Percentiles rank a stretch among this genome's conserved stretches.
phyloP scores from a whole-genome alignment of 2,888 invertebrate genomes.

The Pheosia tremula region DNA sequence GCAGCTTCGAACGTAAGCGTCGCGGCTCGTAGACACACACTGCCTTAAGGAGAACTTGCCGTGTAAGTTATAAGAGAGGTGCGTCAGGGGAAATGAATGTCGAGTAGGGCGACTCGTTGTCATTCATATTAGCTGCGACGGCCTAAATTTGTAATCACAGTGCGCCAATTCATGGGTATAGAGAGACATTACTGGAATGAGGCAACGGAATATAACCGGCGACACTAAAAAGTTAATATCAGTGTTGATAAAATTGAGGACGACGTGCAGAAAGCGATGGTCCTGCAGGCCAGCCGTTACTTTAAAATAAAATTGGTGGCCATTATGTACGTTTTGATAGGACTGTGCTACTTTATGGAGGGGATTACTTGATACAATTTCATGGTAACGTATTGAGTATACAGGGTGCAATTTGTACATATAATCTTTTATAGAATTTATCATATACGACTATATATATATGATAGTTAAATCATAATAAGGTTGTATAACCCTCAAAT shows the following conservation, averaged over 20 bases:
- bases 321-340: conserved; percentile 48
- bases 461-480: too few relatives aligned
- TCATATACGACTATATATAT: too few relatives aligned
- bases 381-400: conserved; percentile 12
- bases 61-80: conserved; percentile 83
- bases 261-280: conserved; percentile 49
- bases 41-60: conserved; percentile 78
- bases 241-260: conserved; percentile 55
- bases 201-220: conserved; percentile 56
- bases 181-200: conserved; percentile 54
- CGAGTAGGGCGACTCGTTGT: conserved; percentile 81
- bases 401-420: neutral
- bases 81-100: conserved; percentile 83
- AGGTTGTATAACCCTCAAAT: too few relatives aligned
- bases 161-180: conserved; percentile 70
- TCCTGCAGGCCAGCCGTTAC: conserved; percentile 45
- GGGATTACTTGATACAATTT: conserved; percentile 31
- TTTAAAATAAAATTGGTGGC: conserved; percentile 47
- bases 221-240: conserved; percentile 57
- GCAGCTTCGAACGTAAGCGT: neutral
- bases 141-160: conserved; percentile 82
- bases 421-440: too few relatives aligned
- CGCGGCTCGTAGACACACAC: conserved; percentile 42
- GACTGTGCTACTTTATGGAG: conserved; percentile 33
- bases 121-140: conserved; percentile 83